Base-by-base conservation (phyloP, 2,888 invertebrate genomes). In the Exephanes ischioxanthus region DNA sequence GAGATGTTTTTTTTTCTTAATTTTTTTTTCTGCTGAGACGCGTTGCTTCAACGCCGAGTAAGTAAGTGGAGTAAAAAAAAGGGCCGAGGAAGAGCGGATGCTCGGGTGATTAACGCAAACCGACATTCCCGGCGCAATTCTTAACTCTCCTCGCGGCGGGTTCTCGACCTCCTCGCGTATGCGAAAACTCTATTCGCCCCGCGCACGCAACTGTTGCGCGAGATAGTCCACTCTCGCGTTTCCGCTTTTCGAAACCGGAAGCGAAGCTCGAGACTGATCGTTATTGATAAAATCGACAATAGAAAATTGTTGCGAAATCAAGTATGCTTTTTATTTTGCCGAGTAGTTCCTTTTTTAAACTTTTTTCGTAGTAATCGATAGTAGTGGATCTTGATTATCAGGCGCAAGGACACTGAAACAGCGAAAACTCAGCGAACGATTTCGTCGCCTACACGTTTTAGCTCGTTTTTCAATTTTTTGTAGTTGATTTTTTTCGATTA, bases 51-150 rank as follows among this genome's bases (percentile, higher is more conserved):
- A 83, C 83, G 72, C 61, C 83, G 80, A 26, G 78, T 73, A 80
- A 73, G 61, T 37, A 51, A 66, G 61, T 41, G 22, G 75, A 41
- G 48, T 41, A 45, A 37, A 71, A 71, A 80, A 82, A 80, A 80
- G 68, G 68, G 73, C 30, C 67, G 80, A 73, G 61, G 71, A 45
- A 86, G 81, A 80, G 77, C 87, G 83, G 85, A 86, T 85, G 85
- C 79, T 79, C 85, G 85, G 83, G 81, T 85, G 86, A 86, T 83
- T 86, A 86, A 86, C 84, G 87, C 84, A 83, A 83, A 80, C 84
- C 79, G 55, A 85, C 86, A 76, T 86, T 80, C 78, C 63, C 51
- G 37, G 75, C 75, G 78, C 80, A 66, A 82, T 76, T 53, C 78
- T 79, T 53, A 16, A 63, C 83, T 81, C 63, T 61, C 68, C 70